Conservation (phyloP, 2,113 vertebrate species). For the Indri indri region DNA sequence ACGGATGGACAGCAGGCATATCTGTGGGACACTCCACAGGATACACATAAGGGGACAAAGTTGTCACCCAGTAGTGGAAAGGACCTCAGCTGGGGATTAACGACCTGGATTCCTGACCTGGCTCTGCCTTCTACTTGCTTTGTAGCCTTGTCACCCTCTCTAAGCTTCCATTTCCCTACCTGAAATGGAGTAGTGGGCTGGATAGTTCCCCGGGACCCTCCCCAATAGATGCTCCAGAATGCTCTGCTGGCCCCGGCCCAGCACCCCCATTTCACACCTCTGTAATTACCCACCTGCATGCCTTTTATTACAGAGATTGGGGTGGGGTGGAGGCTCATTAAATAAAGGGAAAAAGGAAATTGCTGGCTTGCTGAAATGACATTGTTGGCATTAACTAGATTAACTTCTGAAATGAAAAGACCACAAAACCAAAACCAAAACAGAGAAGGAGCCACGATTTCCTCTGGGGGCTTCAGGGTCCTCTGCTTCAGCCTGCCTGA, state of each 20-base stretch:
- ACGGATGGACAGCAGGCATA: not conserved
- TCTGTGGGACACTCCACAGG: not conserved
- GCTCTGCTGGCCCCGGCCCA: constrained; percentile 80
- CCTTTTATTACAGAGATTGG: constrained; percentile 85
- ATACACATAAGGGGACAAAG: not conserved
- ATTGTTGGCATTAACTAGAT: constrained; percentile 82
- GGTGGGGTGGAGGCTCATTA: constrained; percentile 75
- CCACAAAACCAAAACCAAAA: constrained; percentile 75
- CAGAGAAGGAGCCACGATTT: constrained; percentile 66
- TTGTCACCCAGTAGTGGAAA: not conserved
- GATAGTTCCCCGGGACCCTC: constrained; percentile 45
- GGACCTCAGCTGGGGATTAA: not conserved
- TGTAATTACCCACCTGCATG: constrained; percentile 87
- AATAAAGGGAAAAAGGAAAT: constrained; percentile 86
- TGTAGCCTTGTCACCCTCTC: not conserved
- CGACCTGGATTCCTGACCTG: not conserved
- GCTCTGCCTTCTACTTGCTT: not conserved
- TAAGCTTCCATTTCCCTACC: not conserved
- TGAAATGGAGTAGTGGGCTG: not conserved
- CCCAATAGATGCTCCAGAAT: constrained; percentile 56
- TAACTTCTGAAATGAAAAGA: constrained; percentile 82
- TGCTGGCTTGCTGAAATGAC: constrained; percentile 84
- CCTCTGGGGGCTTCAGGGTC: constrained; percentile 41
- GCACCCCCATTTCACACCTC: constrained; percentile 83
- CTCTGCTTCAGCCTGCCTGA: constrained; percentile 50